Evolutionary conservation across 2,888 invertebrate species (phyloP).

Genomic region (Frankliniella fusca): DNA sequence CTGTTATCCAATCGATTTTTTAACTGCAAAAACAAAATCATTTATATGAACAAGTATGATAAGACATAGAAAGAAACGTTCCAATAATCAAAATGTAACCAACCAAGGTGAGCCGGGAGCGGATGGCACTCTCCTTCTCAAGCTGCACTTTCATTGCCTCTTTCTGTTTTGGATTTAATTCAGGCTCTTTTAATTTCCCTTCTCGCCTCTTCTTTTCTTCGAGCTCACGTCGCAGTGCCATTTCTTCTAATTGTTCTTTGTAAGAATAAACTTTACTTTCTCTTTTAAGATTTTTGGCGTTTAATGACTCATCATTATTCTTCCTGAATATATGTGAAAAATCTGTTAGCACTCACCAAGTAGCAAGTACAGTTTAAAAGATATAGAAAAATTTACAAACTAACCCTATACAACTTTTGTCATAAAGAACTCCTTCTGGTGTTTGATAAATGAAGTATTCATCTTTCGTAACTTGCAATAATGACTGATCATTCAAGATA

Average conservation of each 20-base stretch:
- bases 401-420: slow-evolving; percentile 69
- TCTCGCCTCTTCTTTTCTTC: slow-evolving; percentile 81
- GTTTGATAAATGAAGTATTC: slow-evolving; percentile 78
- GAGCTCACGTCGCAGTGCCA: slow-evolving; percentile 85
- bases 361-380: neutral
- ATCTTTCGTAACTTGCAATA: slow-evolving; percentile 69
- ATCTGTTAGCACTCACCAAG: slow-evolving; percentile 29
- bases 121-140: slow-evolving; percentile 75
- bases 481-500: slow-evolving; percentile 60
- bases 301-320: slow-evolving; percentile 49
- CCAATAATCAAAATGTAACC: slow-evolving; percentile 28
- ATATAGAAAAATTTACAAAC: slow-evolving; percentile 39
- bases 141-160: slow-evolving; percentile 83
- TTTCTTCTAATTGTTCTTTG: slow-evolving; percentile 92
- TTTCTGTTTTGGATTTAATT: slow-evolving; percentile 82
- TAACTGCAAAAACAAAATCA: slow-evolving; percentile 44
- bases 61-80: neutral
- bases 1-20: slow-evolving; percentile 47
- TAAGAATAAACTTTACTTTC: slow-evolving; percentile 96
- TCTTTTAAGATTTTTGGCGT: slow-evolving; percentile 75
- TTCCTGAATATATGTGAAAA: slow-evolving; percentile 43
- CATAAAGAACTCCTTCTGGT: slow-evolving; percentile 85
- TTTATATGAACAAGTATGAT: neutral
- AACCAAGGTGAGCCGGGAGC: slow-evolving; percentile 62
- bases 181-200: slow-evolving; percentile 69